These are phyloP conservation scores for Zeus faber DNA, from an alignment of 2,113 vertebrate species.

Conservation along the genomic window DNA sequence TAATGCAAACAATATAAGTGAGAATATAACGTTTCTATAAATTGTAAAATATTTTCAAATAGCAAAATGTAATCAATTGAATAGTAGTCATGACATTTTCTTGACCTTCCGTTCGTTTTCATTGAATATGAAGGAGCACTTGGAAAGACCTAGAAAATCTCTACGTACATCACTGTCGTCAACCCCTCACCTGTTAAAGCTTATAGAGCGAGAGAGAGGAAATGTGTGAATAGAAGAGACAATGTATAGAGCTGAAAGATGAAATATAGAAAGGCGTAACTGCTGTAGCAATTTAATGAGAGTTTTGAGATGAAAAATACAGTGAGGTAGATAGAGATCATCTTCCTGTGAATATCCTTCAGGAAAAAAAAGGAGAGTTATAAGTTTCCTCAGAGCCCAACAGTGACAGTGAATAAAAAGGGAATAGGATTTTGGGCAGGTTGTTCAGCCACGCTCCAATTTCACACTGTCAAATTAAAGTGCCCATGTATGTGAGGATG, in stretches of 20 bases:
- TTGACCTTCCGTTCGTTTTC: too few relatives aligned
- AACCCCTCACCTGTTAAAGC: too few relatives aligned
- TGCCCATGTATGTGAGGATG: constrained; percentile 57
- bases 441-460: constrained; percentile 53
- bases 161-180: too few relatives aligned
- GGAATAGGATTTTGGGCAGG: constrained; percentile 54
- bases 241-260: constrained; percentile 5
- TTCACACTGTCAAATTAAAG: constrained; percentile 68
- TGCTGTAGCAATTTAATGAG: neutral
- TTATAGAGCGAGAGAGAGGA: neutral
- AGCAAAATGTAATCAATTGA: too few relatives aligned
- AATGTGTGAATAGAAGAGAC: constrained; percentile 1
- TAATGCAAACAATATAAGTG: too few relatives aligned
- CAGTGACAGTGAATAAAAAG: constrained; percentile 40
- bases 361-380: constrained; percentile 18
- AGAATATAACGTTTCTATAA: too few relatives aligned
- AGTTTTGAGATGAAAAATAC: constrained; percentile 3
- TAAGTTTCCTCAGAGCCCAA: constrained; percentile 28
- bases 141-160: too few relatives aligned
- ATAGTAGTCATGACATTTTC: too few relatives aligned
- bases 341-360: constrained; percentile 25
- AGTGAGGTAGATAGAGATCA: constrained; percentile 20
- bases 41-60: too few relatives aligned
- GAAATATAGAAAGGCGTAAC: neutral
- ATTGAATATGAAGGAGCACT: too few relatives aligned